These are phyloP conservation scores for Eumacrocentrus americanus DNA, from an alignment of 2,888 invertebrate species.

Conservation along the genomic window DNA sequence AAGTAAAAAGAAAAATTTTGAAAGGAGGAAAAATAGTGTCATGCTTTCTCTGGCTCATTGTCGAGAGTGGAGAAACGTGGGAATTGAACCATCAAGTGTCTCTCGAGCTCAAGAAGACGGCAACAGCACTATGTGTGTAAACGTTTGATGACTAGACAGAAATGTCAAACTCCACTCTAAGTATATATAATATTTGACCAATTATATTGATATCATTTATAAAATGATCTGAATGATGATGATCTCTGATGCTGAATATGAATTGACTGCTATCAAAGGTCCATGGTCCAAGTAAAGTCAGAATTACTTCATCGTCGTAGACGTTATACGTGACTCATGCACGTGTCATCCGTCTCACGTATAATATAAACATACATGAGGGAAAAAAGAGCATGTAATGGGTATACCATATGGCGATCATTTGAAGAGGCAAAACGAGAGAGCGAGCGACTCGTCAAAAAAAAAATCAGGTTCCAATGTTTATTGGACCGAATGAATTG, in stretches of 20 bases:
- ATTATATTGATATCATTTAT: background rate
- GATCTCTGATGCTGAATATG: no score
- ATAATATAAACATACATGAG: background rate
- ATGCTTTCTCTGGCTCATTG: constrained; percentile 8
- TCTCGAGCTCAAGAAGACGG: constrained; percentile 3
- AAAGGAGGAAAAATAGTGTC: constrained; percentile 1
- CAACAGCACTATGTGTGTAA: background rate
- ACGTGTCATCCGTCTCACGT: background rate
- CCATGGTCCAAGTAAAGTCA: background rate
- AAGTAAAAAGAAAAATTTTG: background rate
- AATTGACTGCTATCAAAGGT: background rate
- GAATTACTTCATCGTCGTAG: background rate
- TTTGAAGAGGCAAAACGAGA: no score
- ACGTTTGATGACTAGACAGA: constrained; percentile 20
- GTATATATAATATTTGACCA: background rate
- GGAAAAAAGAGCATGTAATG: background rate
- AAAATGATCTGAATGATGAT: background rate
- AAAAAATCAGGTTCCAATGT: constrained; percentile 4
- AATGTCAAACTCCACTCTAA: constrained; percentile 1
- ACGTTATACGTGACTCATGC: background rate
- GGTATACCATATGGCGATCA: no score
- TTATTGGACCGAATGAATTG: constrained; percentile 2
- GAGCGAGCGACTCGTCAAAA: no score
- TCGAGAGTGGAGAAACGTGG: constrained; percentile 7
- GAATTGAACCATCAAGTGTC: constrained; percentile 17